Evolutionary conservation across 2,797 vertebrate species (phyloP).

Genomic region (Typhlichthys subterraneus): DNA sequence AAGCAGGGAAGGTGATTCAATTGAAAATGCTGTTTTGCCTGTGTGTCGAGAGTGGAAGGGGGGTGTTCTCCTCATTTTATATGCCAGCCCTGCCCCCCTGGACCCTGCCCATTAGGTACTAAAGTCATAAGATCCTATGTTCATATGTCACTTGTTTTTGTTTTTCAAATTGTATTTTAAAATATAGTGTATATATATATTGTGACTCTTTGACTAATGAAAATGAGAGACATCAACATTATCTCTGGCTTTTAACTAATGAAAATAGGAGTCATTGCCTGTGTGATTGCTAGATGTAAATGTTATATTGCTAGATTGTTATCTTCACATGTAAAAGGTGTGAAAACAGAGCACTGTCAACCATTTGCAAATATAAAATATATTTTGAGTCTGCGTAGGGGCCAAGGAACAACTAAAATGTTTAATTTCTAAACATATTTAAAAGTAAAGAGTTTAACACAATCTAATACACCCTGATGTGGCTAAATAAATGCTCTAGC

Average conservation of each 20-base stretch:
- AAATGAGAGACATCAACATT: neutral
- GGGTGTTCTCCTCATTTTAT: conserved; percentile 55
- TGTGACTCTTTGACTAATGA: too few species aligned
- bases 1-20: conserved; percentile 67
- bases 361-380: too few species aligned
- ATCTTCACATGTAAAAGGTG: too few species aligned
- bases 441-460: neutral
- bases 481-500: conserved; percentile 5
- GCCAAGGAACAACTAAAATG: conserved; percentile 2
- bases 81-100: conserved; percentile 38
- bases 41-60: conserved; percentile 45
- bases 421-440: neutral
- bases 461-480: conserved; percentile 27
- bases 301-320: too few species aligned
- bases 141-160: too few species aligned
- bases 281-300: too few species aligned
- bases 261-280: too few species aligned
- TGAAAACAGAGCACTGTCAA: too few species aligned
- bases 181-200: too few species aligned
- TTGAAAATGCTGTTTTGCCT: conserved; percentile 66
- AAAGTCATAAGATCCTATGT: too few species aligned
- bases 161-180: too few species aligned
- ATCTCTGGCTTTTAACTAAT: neutral
- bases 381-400: neutral
- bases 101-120: neutral